Base-by-base conservation (phyloP, 2,888 invertebrate species). In the Crematogaster levior region DNA sequence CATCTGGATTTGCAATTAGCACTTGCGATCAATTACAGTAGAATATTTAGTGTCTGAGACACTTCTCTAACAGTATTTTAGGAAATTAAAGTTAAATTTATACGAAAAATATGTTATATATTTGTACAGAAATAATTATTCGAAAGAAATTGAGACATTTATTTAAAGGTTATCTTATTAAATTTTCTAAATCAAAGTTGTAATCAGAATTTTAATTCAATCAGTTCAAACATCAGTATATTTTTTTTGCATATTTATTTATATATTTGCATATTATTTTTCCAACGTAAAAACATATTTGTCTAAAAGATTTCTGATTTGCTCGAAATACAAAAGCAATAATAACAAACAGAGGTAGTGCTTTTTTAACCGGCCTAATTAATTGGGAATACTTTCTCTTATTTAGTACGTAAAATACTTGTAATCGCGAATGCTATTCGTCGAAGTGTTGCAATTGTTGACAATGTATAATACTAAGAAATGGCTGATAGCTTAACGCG, bases 401-500 rank as follows among this genome's bases (percentile, higher is more conserved):
- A 51, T 86, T 84, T 84, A 56, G 65, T 63, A 24, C 48, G 27
- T 81, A 72, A 40, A 61, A 27, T 77, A 83, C 48, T 53, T 46
- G 51, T 56, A 74, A 84, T 63, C 61, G 53, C 75, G 40, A 58
- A 51, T 66, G 51, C 75, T 80, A 70, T 81, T 86, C 56, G 60
- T 77, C 86, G 61, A 84, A 73, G 58, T 81, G 75, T 81, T 82
- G 75, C 73, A 48, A 61, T 88, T 88, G 88, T 88, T 86, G 85
- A 81, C 84, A 74, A 85, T 82, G 84, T 82, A 77, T 51, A 77
- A 84, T 87, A 85, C 85, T 87, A 61, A 82, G 81, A 68, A 56
- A 48, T 56, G 81, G 82, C 81, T 81, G 72, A 85, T 85, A 84
- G 82, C 81, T 85, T 86, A 83, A 87, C 81, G 75, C 65, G 65